Base-by-base conservation (phyloP, 2,888 invertebrate genomes). In the Drosophila merina region DNA sequence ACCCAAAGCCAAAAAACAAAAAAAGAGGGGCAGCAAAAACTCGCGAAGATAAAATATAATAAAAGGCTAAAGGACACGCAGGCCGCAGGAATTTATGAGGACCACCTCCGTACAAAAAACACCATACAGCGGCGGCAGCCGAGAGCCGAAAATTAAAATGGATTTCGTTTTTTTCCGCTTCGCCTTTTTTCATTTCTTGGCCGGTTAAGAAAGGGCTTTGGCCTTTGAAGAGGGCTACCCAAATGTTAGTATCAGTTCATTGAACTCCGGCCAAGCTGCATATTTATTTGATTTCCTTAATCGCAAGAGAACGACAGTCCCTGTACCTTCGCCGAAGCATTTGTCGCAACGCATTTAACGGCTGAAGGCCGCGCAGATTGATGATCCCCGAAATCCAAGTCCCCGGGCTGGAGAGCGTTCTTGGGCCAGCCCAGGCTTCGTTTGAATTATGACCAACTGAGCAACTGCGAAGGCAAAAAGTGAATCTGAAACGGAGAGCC, bases 41-140 rank as follows among this genome's bases (percentile, higher is more conserved):
- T 20, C 20, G 20, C 20, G 20, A 20, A 20, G 20, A 76, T 62
- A 80, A 88, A 80, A 74, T 80, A 88, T 88, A 86, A 84, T 80
- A 85, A 81, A 88, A 75, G 85, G 71, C 88, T 80, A 82, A 82
- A 88, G 82, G 82, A 82, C 82, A 88, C 87, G 88, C 87, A 88
- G 63, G 25, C 79, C 62, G 58, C 64, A 75, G 75, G 72, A 86
- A 88, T 87, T 88, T 88, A 72, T 76, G 64, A 64, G 75, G 89
- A 85, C 89, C 89, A 84, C 84, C 83, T 87, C 74, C 64, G 68
- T 60, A 74, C 67, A 59, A 57, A 60, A 52, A 33, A 20, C 20
- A 28, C 38, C 10, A 25, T 54, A 68, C 59, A 67, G 20, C 20
- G 20, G 28, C 28, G 28, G 20, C 20, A 20, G 20, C 20, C 20